These are phyloP conservation scores for Hydractinia symbiolongicarpus DNA, from an alignment of 30 jellyfish, hydroid and myxozoan genomes.

Conservation along the genomic window DNA sequence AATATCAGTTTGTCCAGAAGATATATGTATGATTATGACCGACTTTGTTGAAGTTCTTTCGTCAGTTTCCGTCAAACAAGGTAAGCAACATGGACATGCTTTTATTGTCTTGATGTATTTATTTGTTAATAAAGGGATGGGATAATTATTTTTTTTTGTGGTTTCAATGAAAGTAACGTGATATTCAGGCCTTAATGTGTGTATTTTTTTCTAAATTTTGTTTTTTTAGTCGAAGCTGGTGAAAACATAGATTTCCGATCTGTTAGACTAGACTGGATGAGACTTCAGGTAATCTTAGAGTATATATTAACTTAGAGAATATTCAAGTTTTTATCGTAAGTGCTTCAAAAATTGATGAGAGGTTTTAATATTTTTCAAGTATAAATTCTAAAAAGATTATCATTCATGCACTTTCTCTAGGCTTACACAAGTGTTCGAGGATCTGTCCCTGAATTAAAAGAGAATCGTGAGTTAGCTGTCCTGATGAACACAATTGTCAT, in stretches of 20 bases:
- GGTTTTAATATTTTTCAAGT: background rate
- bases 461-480: slow-evolving; percentile 77
- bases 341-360: background rate
- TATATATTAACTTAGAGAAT: background rate
- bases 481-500: slow-evolving; percentile 71
- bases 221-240: slow-evolving; percentile 35
- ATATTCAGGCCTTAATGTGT: background rate
- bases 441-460: slow-evolving; percentile 87
- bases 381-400: background rate
- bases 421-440: slow-evolving; percentile 94
- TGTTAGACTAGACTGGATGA: slow-evolving; percentile 85
- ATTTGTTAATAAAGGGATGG: too few relatives aligned
- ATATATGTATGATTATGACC: slow-evolving; percentile 80
- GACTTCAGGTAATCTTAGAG: slow-evolving; percentile 60
- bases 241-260: slow-evolving; percentile 62
- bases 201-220: background rate
- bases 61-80: slow-evolving; percentile 50
- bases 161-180: too few relatives aligned
- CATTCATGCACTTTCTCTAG: slow-evolving; percentile 13
- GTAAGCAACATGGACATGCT: slow-evolving; percentile 12
- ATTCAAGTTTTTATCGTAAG: background rate
- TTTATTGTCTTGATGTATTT: too few relatives aligned
- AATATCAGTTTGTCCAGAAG: slow-evolving; percentile 93
- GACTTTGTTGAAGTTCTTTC: slow-evolving; percentile 75
- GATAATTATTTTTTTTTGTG: too few relatives aligned